These are phyloP conservation scores for Tromatobia lineatoria DNA, from an alignment of 2,888 invertebrate species.

Conservation along the genomic window DNA sequence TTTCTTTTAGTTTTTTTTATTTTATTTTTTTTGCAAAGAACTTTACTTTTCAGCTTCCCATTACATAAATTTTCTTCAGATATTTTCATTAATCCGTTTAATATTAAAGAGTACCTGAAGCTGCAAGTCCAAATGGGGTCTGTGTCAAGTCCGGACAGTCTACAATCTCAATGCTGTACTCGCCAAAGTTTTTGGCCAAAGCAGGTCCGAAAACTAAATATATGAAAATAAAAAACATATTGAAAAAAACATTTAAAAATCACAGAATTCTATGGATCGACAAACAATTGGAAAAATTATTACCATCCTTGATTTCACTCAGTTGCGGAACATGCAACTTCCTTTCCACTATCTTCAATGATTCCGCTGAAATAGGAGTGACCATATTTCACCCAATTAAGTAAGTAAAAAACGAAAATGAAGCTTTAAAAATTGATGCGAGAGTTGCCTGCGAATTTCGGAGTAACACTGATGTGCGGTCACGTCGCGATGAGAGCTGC, in stretches of 20 bases:
- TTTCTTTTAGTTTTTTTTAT: too few species aligned
- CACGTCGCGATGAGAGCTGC: neutral
- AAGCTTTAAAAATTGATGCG: neutral
- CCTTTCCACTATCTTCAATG: slow-evolving; percentile 74
- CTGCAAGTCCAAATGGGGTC: slow-evolving; percentile 93
- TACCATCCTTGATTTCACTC: slow-evolving; percentile 89
- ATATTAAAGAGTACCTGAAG: slow-evolving; percentile 87
- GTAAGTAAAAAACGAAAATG: neutral
- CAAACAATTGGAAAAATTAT: slow-evolving; percentile 69
- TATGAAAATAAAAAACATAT: neutral
- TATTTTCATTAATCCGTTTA: slow-evolving; percentile 43
- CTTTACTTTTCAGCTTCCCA: neutral
- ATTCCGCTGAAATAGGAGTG: slow-evolving; percentile 50
- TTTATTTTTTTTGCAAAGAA: too few species aligned
- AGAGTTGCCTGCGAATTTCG: neutral
- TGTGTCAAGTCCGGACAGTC: slow-evolving; percentile 94
- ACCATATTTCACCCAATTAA: slow-evolving; percentile 42
- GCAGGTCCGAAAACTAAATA: slow-evolving; percentile 90
- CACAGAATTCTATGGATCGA: neutral
- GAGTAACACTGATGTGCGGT: neutral
- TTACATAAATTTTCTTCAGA: slow-evolving; percentile 12
- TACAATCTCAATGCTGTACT: slow-evolving; percentile 91
- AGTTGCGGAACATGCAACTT: slow-evolving; percentile 86
- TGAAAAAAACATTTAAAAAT: neutral
- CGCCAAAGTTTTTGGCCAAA: slow-evolving; percentile 90